phyloP scores from a whole-genome alignment of 2,113 vertebrate species.

The Porphyrio hochstetteri region DNA sequence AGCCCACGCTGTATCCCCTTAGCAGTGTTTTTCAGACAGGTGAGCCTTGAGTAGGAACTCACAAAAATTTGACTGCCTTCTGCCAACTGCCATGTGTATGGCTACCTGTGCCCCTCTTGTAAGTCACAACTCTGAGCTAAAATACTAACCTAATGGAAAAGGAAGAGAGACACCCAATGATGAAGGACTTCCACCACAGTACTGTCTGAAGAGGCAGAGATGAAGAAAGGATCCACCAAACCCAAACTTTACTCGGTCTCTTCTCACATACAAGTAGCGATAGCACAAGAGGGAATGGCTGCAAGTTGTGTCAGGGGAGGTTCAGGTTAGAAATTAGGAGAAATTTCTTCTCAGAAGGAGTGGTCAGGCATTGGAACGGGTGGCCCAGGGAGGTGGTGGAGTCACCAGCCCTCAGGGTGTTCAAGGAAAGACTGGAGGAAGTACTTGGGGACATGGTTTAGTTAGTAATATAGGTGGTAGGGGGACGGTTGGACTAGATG shows the following conservation, averaged over 20 bases:
- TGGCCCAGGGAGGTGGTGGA: no score
- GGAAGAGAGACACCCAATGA: neutral
- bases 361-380: no score
- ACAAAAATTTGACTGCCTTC: neutral
- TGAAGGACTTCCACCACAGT: neutral
- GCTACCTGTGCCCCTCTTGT: fast-evolving
- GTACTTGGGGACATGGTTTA: no score
- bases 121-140: neutral
- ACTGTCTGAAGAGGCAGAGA: neutral
- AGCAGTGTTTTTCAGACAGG: neutral
- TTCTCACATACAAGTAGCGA: no score
- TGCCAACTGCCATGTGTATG: neutral
- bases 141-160: neutral
- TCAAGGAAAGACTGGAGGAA: no score
- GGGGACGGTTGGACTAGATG: no score
- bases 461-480: no score
- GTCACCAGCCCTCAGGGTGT: no score
- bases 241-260: neutral
- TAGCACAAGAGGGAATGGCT: no score
- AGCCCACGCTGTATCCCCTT: neutral
- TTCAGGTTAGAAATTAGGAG: no score
- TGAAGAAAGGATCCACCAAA: neutral
- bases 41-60: neutral
- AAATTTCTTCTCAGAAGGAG: no score
- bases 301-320: no score